Percentiles rank a stretch among this genome's conserved stretches.
Evolutionary conservation across 2,113 vertebrate genomes (phyloP).

Genomic region (Rhineura floridana): DNA sequence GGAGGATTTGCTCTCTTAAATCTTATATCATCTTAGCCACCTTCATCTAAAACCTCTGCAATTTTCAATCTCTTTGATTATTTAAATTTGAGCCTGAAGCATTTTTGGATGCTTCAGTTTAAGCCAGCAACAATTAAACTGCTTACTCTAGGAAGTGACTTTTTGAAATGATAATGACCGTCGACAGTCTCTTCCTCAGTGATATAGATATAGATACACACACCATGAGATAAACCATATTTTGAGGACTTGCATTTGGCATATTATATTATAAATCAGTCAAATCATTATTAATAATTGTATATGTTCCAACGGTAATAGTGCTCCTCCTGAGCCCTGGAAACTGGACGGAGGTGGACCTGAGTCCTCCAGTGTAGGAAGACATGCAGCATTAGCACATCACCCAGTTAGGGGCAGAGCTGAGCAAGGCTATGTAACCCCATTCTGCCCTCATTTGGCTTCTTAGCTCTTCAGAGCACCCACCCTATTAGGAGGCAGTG

Average conservation of each 20-base stretch:
- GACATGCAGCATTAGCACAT: too few relatives aligned
- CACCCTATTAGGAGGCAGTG: too few relatives aligned
- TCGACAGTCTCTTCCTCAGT: neutral
- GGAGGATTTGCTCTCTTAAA: neutral
- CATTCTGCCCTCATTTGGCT: too few relatives aligned
- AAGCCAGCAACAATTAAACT: neutral
- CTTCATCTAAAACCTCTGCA: neutral
- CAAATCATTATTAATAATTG: neutral
- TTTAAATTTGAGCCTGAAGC: constrained; percentile 4
- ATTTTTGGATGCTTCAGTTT: neutral
- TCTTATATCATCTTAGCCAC: neutral
- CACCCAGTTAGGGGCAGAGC: too few relatives aligned
- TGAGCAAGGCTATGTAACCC: too few relatives aligned
- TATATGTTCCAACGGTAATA: neutral
- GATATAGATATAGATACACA: too few relatives aligned
- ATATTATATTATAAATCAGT: neutral
- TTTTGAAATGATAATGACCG: neutral
- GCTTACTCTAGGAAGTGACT: neutral
- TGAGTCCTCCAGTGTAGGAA: too few relatives aligned
- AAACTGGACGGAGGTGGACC: too few relatives aligned
- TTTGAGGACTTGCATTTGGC: neutral
- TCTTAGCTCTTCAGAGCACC: too few relatives aligned
- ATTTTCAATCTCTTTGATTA: neutral
- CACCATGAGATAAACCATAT: neutral
- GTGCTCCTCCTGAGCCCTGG: too few relatives aligned